Conservation (phyloP, 2,113 vertebrate species). For the Crotalus tigris region DNA sequence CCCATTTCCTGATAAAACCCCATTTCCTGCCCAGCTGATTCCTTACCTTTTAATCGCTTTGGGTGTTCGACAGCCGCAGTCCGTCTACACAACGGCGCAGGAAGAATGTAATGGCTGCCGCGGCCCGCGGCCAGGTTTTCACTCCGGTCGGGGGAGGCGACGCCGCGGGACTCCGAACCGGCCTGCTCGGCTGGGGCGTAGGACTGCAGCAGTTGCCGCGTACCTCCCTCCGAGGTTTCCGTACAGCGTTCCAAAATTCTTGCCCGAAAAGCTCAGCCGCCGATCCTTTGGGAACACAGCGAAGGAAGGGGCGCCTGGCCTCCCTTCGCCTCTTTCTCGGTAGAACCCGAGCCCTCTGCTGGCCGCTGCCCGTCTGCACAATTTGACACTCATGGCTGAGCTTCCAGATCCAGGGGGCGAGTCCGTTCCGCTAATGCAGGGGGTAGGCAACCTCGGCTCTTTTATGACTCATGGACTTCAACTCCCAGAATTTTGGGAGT, state of each 20-base stretch:
- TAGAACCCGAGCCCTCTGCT: conserved; percentile 1
- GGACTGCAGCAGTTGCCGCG: no score
- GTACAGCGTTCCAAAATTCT: neutral
- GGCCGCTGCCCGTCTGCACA: neutral
- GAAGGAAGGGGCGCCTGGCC: neutral
- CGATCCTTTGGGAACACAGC: neutral
- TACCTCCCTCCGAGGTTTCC: neutral
- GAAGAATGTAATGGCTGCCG: conserved; percentile 6
- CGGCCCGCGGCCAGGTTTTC: neutral
- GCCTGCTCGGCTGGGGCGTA: neutral
- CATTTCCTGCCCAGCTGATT: neutral
- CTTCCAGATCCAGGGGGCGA: neutral
- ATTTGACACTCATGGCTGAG: neutral
- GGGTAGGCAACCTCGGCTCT: no score
- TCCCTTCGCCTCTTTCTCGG: neutral
- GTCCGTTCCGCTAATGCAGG: no score
- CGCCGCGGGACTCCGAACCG: neutral
- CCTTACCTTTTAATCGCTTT: neutral
- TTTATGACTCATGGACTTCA: no score
- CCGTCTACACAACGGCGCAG: neutral
- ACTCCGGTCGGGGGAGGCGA: neutral
- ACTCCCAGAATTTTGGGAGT: no score
- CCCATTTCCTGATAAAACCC: neutral
- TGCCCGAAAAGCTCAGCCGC: neutral
- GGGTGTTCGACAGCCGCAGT: no score